Conservation (phyloP, 2,888 invertebrate genomes). For the Cataglyphis altisquamis region DNA sequence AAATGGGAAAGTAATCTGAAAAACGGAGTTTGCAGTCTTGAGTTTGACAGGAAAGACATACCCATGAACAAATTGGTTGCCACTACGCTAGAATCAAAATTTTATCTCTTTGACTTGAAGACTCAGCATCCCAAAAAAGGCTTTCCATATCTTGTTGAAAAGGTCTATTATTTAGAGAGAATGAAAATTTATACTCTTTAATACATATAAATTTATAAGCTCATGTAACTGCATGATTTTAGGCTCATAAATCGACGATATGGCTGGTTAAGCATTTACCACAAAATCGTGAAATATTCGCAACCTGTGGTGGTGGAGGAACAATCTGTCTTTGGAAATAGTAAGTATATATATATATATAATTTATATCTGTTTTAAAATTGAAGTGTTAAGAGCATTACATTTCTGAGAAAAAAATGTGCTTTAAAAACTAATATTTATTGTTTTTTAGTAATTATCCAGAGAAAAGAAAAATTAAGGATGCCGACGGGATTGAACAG, state of each 20-base stretch:
- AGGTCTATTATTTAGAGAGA: constrained; percentile 84
- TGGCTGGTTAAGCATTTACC: constrained; percentile 96
- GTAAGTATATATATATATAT: constrained; percentile 87
- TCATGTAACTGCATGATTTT: constrained; percentile 86
- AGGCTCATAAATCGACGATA: constrained; percentile 91
- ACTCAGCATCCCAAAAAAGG: constrained; percentile 96
- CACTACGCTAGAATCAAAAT: constrained; percentile 96
- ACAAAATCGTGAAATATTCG: constrained; percentile 97
- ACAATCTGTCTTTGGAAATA: constrained; percentile 98
- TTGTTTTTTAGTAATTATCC: constrained; percentile 91
- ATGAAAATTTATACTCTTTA: constrained; percentile 73
- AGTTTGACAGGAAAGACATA: constrained; percentile 97
- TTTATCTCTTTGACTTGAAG: constrained; percentile 95
- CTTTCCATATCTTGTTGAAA: constrained; percentile 90
- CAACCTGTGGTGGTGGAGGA: constrained; percentile 96
- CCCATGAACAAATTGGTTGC: constrained; percentile 97
- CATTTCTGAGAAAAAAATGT: background rate
- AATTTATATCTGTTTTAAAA: background rate
- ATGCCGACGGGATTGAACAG: constrained; percentile 90
- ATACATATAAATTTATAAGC: background rate
- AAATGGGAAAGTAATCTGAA: constrained; percentile 97
- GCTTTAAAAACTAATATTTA: background rate
- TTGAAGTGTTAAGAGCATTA: background rate
- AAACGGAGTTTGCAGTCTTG: constrained; percentile 95
- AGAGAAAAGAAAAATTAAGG: constrained; percentile 90